Percentiles rank a stretch among this genome's conserved stretches.
Evolutionary conservation across 2,797 vertebrate species (phyloP).

Genomic region (Gallirallus australis): DNA sequence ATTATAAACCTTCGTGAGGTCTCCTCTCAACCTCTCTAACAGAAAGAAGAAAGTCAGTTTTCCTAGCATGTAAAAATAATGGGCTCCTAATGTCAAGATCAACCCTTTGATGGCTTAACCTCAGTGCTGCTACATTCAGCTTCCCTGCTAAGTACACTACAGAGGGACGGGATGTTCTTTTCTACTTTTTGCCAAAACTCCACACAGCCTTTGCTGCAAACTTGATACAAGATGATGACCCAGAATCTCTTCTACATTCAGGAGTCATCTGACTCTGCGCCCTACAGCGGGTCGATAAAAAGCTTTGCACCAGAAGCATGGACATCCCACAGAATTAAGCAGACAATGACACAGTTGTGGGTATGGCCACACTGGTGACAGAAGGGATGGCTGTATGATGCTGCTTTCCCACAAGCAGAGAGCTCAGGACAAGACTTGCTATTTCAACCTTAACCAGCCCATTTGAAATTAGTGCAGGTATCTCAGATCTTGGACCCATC

Average conservation of each 20-base stretch:
- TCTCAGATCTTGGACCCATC: not conserved
- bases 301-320: not conserved
- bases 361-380: not conserved
- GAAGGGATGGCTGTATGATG: rapidly evolving
- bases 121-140: not conserved
- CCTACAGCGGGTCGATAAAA: not conserved
- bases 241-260: not conserved
- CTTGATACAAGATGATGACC: not conserved
- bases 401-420: not conserved
- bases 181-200: not conserved
- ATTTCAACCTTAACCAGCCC: not conserved
- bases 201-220: not conserved
- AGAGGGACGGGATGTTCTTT: not conserved
- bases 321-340: not conserved
- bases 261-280: not conserved
- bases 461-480: not conserved
- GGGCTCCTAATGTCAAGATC: not conserved
- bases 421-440: not conserved
- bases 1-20: rapidly evolving
- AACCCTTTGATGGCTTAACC: not conserved
- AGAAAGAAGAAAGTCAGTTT: not conserved
- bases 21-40: not conserved
- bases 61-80: not conserved
- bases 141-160: not conserved
- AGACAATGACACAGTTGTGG: not conserved